Evolutionary conservation across 2,113 vertebrate genomes (phyloP).

Genomic region (Vombatus ursinus): DNA sequence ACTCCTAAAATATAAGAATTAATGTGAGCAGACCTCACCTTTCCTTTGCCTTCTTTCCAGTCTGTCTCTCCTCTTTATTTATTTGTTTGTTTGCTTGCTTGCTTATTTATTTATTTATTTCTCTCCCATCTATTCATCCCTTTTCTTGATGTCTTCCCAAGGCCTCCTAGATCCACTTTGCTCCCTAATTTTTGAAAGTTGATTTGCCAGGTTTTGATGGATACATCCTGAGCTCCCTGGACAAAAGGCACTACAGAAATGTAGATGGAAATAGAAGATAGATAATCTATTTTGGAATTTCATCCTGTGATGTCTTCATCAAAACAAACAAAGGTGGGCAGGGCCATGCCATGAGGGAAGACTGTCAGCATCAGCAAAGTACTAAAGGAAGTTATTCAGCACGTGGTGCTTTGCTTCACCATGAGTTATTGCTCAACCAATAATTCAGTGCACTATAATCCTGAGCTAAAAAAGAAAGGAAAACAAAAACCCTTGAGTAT

Average conservation of each 20-base stretch:
- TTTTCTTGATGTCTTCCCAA: neutral
- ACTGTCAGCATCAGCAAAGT: neutral
- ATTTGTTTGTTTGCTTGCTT: no score
- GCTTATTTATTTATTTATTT: neutral
- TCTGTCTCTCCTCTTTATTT: neutral
- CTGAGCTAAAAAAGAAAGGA: conserved; percentile 39
- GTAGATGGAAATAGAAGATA: conserved; percentile 68
- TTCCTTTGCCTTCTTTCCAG: neutral
- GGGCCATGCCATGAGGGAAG: conserved; percentile 5
- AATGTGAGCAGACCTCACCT: neutral
- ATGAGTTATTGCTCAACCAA: conserved; percentile 5
- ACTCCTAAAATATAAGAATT: neutral
- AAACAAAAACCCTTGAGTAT: neutral
- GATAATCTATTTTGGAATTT: conserved; percentile 68
- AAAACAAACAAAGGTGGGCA: neutral
- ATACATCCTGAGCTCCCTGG: conserved; percentile 11
- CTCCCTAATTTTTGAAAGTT: conserved; percentile 24
- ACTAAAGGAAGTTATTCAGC: neutral
- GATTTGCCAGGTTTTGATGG: conserved; percentile 43
- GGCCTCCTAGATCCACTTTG: neutral
- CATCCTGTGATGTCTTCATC: conserved; percentile 57
- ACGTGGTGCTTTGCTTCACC: neutral
- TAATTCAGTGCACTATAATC: neutral
- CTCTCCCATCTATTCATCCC: neutral
- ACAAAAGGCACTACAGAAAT: conserved; percentile 45